Evolutionary conservation across 2,797 vertebrate genomes (phyloP).

Genomic region (Phyllotis vaccarum): DNA sequence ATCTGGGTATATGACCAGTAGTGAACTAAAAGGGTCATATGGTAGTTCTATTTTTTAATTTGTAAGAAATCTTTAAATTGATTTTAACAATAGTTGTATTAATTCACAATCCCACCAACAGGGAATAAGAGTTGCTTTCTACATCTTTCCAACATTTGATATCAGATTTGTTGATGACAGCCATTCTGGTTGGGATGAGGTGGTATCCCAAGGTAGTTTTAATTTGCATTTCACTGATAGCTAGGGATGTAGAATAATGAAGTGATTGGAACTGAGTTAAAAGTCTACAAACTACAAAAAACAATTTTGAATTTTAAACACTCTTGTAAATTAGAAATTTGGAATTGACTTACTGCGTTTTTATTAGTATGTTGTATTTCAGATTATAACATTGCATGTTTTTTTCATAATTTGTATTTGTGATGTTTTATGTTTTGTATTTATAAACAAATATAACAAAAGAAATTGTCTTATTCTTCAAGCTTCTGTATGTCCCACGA

Average conservation of each 20-base stretch:
- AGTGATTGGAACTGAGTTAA: conserved; percentile 43
- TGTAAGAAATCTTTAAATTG: not conserved
- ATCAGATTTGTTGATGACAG: not conserved
- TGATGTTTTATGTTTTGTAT: not conserved
- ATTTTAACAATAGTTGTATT: not conserved
- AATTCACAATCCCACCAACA: not conserved
- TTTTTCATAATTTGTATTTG: conserved; percentile 36
- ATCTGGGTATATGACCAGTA: not conserved
- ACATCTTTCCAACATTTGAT: not conserved
- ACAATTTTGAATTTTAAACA: conserved; percentile 32
- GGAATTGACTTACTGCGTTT: conserved; percentile 34
- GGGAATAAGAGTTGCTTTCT: not conserved
- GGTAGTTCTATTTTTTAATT: not conserved
- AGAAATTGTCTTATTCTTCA: not conserved
- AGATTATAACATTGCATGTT: not conserved
- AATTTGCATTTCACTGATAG: not conserved
- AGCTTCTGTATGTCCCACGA: not conserved
- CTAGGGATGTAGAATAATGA: not conserved
- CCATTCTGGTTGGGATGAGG: not conserved
- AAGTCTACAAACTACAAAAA: conserved; percentile 7
- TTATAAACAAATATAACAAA: not conserved
- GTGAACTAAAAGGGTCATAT: not conserved
- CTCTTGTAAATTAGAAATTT: not conserved
- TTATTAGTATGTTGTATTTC: not conserved
- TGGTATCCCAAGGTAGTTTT: not conserved